Base-by-base conservation (phyloP, 1,140 invertebrate genomes). In the Drosophila ogumai region DNA sequence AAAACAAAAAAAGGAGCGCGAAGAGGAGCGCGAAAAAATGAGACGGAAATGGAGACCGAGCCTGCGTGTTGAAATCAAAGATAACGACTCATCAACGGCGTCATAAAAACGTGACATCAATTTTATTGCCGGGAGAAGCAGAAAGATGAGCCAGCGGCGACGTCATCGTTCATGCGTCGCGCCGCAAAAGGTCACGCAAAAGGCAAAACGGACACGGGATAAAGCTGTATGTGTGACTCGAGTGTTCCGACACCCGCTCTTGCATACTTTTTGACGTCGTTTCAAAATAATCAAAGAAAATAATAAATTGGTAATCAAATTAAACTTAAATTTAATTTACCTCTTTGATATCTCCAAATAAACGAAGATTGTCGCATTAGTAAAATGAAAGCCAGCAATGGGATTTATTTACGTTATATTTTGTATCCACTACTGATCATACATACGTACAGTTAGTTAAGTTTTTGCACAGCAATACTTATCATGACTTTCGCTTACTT, bases 41-140 rank as follows among this genome's bases (percentile, higher is more conserved):
- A 36, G 50, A 36, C 49, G 64, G 57, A 57, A 66, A 55, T 54
- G 60, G 15, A 58, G 41, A 75, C 43, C 71, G 38, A 75, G 82
- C 52, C 61, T 78, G 84, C 69, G 79, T 77, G 75, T 73, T 65
- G 68, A 81, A 88, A 88, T 88, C 85, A 88, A 88, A 88, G 85
- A 88, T 88, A 88, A 88, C 84, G 80, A 88, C 77, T 88, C 80
- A 88, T 88, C 85, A 88, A 88, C 77, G 80, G 80, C 85, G 84
- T 88, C 84, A 88, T 88, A 88, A 88, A 88, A 88, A 88, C 84
- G 85, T 88, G 85, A 88, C 85, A 88, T 88, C 84, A 88, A 88
- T 88, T 88, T 88, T 77, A 88, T 88, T 63, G 81, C 74, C 75
- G 60, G 32, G 57, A 64, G 71, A 56, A 47, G 31, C 38, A 32